Base-by-base conservation (phyloP, 2,888 invertebrate genomes). In the Watsonalla binaria region DNA sequence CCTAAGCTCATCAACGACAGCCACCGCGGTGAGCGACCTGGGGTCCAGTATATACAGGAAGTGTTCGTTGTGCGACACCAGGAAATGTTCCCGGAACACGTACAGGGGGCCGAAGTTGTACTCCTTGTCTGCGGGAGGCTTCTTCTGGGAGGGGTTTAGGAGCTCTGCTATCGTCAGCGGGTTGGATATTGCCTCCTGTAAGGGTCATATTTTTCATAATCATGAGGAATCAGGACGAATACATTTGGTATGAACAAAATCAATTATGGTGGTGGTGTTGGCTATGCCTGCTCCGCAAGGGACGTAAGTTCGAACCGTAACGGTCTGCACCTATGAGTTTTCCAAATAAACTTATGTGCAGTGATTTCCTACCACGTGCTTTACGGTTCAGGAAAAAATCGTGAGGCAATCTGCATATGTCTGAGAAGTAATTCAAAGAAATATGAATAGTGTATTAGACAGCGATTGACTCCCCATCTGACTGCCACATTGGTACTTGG, bases 41-140 rank as follows among this genome's bases (percentile, higher is more conserved):
- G 96, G 94, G 88, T 97, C 95, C 46, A 98, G 86, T 51, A 98
- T 92, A 69, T 95, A 95, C 37, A 97, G 87, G 51, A 93, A 80
- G 55, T 92, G 92, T 45, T 93, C 93, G 79, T 94, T 94, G 84
- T 95, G 95, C 0, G 96, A 94, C 37, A 97, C 92, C 34, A 97
- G 86, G 70, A 94, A 92, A 55, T 94, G 92, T 33, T 96, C 94
- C 49, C 92, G 92, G 82, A 95, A 96, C 64, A 94, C 92, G 93
- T 92, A 54, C 88, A 92, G 72, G n/a, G 84, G 76, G 0, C 86
- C 83, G 55, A 88, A 71, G 60, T 72, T 66, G 66, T 71, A 70
- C 65, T 94, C 94, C 37, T 59, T 59, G 8, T 65, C 62, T 0
- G 63, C 11, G 47, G 63, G 73, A 0, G 63, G 79, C 54, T 75